Conservation (phyloP, 2,888 invertebrate species). For the Teleogryllus oceanicus region DNA sequence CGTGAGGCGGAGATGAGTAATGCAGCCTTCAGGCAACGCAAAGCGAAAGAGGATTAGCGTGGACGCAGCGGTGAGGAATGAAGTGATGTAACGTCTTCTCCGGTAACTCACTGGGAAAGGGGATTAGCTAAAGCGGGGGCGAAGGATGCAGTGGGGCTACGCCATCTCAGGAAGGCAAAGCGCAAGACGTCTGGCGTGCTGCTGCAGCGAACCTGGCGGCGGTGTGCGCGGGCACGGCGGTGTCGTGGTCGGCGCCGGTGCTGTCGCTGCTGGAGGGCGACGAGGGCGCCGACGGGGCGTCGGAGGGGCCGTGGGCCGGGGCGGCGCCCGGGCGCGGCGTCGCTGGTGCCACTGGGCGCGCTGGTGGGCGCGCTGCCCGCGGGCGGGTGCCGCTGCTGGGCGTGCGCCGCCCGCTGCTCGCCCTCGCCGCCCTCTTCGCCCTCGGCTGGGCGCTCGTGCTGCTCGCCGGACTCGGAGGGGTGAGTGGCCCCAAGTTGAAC, state of each 20-base stretch:
- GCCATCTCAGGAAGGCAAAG: too few relatives aligned
- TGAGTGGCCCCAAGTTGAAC: neutral
- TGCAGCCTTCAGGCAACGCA: too few relatives aligned
- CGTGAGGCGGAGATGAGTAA: too few relatives aligned
- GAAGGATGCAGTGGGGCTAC: too few relatives aligned
- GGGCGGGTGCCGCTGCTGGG: neutral
- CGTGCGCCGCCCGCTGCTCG: neutral
- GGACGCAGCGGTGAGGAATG: too few relatives aligned
- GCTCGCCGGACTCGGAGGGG: neutral
- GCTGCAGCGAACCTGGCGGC: conserved; percentile 7
- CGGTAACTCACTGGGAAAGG: too few relatives aligned
- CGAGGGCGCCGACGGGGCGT: neutral
- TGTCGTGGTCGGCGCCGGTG: neutral
- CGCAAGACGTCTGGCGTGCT: neutral
- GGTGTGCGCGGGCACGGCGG: neutral
- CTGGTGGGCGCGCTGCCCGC: neutral
- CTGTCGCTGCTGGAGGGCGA: neutral
- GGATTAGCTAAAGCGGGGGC: too few relatives aligned
- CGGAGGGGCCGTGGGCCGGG: neutral
- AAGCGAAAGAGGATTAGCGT: too few relatives aligned
- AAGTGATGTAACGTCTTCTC: too few relatives aligned
- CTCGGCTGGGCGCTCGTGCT: neutral
- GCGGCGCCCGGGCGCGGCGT: too few relatives aligned
- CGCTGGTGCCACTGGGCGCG: too few relatives aligned
- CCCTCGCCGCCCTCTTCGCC: neutral